Evolutionary conservation across 2,888 invertebrate species (phyloP).

Genomic region (Chrysolina americana): DNA sequence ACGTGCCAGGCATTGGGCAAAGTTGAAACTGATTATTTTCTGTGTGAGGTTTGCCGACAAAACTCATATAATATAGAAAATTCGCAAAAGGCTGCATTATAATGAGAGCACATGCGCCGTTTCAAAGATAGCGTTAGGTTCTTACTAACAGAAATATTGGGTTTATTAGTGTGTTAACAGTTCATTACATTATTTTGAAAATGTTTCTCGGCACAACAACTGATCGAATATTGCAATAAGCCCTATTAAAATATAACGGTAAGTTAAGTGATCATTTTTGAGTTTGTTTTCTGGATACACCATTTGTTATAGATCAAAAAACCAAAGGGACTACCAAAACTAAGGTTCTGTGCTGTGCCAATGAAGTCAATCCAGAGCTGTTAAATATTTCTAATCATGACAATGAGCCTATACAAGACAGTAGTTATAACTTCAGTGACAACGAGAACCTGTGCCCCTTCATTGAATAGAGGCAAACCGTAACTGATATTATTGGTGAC

Average conservation of each 20-base stretch:
- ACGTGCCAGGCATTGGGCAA: too few species aligned
- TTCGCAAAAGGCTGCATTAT: too few species aligned
- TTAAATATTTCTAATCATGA: background rate
- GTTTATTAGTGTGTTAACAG: background rate
- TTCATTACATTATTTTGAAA: conserved; percentile 3
- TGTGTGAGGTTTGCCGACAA: too few species aligned
- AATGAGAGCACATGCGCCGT: background rate
- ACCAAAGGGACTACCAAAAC: background rate
- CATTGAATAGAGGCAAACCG: background rate
- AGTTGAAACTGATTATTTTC: too few species aligned
- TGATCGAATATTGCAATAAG: conserved; percentile 1
- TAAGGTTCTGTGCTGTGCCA: background rate
- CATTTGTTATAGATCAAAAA: background rate
- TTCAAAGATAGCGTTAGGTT: background rate
- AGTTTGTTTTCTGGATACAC: background rate
- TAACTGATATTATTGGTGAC: background rate
- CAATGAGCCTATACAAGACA: background rate
- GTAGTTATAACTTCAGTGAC: background rate
- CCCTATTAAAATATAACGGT: background rate
- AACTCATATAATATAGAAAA: too few species aligned
- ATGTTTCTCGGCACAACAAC: background rate
- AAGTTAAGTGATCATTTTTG: background rate
- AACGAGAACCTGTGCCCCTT: background rate
- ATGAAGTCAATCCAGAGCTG: background rate
- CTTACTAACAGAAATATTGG: background rate